phyloP scores from a whole-genome alignment of 2,888 invertebrate species.

The Philereme transversata region DNA sequence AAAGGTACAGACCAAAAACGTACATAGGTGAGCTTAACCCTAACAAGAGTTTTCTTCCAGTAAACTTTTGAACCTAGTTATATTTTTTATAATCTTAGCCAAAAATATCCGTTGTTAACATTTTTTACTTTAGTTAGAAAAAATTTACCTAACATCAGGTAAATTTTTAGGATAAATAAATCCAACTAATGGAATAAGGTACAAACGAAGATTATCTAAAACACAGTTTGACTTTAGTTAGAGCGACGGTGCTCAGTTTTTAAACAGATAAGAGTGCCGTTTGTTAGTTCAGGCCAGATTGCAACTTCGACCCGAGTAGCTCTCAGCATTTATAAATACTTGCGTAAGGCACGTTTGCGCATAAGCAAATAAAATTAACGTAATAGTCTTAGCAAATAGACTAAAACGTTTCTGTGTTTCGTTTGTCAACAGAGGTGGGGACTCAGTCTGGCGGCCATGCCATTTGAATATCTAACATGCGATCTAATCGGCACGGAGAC shows the following conservation, averaged over 20 bases:
- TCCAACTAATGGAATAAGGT: conserved; percentile 26
- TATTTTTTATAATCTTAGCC: too few relatives aligned
- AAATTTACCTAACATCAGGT: too few relatives aligned
- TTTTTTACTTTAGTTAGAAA: too few relatives aligned
- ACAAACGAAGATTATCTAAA: conserved; percentile 17
- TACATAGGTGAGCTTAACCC: too few relatives aligned
- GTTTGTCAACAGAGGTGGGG: conserved; percentile 61
- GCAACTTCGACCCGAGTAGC: conserved; percentile 41
- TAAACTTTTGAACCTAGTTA: too few relatives aligned
- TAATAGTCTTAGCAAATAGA: conserved; percentile 60
- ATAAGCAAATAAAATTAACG: conserved; percentile 64
- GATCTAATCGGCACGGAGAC: conserved; percentile 54
- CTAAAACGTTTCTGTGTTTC: conserved; percentile 58
- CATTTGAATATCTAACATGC: conserved; percentile 71
- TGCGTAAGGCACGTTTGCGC: conserved; percentile 47
- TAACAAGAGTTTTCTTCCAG: too few relatives aligned
- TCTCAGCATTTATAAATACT: conserved; percentile 45
- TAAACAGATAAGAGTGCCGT: conserved; percentile 32
- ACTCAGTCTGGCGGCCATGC: conserved; percentile 54
- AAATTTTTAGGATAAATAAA: conserved; percentile 21
- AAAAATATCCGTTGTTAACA: too few relatives aligned
- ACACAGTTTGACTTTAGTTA: conserved; percentile 27
- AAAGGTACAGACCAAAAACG: too few relatives aligned
- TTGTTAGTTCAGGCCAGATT: conserved; percentile 41
- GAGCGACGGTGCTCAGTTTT: conserved; percentile 27